Evolutionary conservation across 1,140 invertebrate genomes (phyloP), one percentile per base, ranked within the genome.

Genomic region (Sinella curviseta): DNA sequence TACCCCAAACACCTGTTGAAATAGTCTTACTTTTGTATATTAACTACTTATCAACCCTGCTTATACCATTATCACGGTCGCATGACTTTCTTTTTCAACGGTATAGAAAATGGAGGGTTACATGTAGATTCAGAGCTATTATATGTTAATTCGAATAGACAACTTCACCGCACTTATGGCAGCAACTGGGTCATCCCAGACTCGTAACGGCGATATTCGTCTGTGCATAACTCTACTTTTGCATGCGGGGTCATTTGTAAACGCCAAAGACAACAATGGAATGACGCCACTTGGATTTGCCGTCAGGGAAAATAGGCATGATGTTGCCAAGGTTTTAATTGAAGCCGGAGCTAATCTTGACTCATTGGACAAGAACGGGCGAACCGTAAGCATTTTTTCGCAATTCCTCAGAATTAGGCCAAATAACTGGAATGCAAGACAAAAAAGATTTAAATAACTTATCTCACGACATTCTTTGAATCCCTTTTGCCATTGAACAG

Each of bases 91-190:
- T n/a, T n/a, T n/a, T n/a, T n/a, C n/a, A n/a, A n/a, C n/a, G n/a
- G n/a, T n/a, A n/a, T n/a, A n/a, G n/a, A n/a, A n/a, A n/a, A n/a
- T n/a, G n/a, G n/a, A n/a, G n/a, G n/a, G n/a, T n/a, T n/a, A n/a
- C n/a, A n/a, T n/a, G n/a, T 74, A 17, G 70, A 36, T 74, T 33
- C 30, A 74, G 39, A 8, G 39, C 20, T 48, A 20, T 48, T 48
- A 20, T 48, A 20, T 20, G 8, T 48, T 48, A 8, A 48, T 20
- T 48, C 39, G 20, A 12, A 48, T 48, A 75, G 74, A 75, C 24
- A 54, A 54, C 24, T 75, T 75, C 24, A 48, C 74, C 26, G 35
- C 74, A 48, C 26, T 75, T 8, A 75, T 75, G 74, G 74, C 74
- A 17, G 74, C 74, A 48, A 48, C 39, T n/a, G 39, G 35, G 34